Evolutionary conservation across 2,888 invertebrate genomes (phyloP).

Genomic region (Eupelmus urozonus): DNA sequence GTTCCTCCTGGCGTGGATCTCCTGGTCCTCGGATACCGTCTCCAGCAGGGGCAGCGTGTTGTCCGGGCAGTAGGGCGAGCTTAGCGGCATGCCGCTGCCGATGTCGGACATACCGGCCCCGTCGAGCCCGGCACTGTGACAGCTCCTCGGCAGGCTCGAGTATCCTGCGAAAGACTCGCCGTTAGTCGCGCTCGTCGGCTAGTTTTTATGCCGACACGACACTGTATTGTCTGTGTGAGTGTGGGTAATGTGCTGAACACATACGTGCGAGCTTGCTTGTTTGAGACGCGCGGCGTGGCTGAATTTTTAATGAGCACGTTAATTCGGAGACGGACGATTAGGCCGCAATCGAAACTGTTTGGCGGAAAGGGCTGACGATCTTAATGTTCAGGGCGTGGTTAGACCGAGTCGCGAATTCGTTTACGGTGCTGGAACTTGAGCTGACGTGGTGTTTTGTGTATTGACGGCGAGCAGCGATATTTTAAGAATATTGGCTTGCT

Average conservation of each 20-base stretch:
- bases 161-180: slow-evolving; percentile 82
- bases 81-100: slow-evolving; percentile 80
- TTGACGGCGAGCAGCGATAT: too few relatives aligned
- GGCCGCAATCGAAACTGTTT: too few relatives aligned
- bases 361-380: too few relatives aligned
- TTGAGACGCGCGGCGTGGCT: slow-evolving; percentile 4
- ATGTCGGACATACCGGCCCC: slow-evolving; percentile 80
- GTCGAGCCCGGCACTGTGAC: slow-evolving; percentile 81
- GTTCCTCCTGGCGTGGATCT: slow-evolving; percentile 76
- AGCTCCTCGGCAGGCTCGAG: slow-evolving; percentile 90
- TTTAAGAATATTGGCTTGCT: too few relatives aligned
- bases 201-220: background rate
- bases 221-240: background rate
- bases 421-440: too few relatives aligned
- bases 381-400: too few relatives aligned
- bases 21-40: slow-evolving; percentile 85
- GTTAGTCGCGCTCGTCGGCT: background rate
- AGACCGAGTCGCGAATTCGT: too few relatives aligned
- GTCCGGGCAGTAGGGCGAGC: slow-evolving; percentile 80
- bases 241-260: slow-evolving; percentile 28
- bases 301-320: too few relatives aligned
- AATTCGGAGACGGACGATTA: too few relatives aligned
- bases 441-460: too few relatives aligned
- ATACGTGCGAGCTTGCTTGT: slow-evolving; percentile 55
- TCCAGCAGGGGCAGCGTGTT: slow-evolving; percentile 81